phyloP scores from a whole-genome alignment of 2,797 vertebrate genomes.

The Chrysocyon brachyurus region DNA sequence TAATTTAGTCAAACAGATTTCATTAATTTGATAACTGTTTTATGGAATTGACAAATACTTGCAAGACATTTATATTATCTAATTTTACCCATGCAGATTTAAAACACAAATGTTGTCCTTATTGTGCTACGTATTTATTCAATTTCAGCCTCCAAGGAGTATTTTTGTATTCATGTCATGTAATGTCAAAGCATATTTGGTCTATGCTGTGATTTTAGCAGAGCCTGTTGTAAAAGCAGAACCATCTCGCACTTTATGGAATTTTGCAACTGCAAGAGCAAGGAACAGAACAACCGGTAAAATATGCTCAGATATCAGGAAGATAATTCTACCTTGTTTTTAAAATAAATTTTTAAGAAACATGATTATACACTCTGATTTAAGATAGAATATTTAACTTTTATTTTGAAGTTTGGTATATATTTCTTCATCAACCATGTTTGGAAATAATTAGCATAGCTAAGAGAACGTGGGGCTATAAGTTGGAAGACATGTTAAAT shows the following conservation, averaged over 20 bases:
- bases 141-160: not conserved
- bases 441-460: not conserved
- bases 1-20: slow-evolving; percentile 55
- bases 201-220: not conserved
- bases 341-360: not conserved
- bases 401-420: not conserved
- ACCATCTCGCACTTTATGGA: not conserved
- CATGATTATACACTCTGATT: not conserved
- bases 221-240: not conserved
- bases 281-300: not conserved
- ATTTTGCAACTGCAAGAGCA: not conserved
- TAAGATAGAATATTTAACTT: not conserved
- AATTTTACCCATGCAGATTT: slow-evolving; percentile 13
- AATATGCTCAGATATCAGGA: not conserved
- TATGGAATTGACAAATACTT: slow-evolving; percentile 35
- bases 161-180: not conserved
- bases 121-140: not conserved
- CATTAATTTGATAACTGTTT: slow-evolving; percentile 52
- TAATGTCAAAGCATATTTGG: not conserved
- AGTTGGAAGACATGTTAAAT: not conserved
- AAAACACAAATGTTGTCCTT: not conserved
- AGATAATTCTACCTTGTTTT: not conserved
- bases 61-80: slow-evolving; percentile 9
- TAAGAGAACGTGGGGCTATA: not conserved
- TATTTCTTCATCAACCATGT: not conserved